Percentiles rank a stretch among this genome's conserved stretches.
These are phyloP conservation scores for Amitus sp. DNA, from an alignment of 2,888 invertebrate genomes.

Conservation along the genomic window DNA sequence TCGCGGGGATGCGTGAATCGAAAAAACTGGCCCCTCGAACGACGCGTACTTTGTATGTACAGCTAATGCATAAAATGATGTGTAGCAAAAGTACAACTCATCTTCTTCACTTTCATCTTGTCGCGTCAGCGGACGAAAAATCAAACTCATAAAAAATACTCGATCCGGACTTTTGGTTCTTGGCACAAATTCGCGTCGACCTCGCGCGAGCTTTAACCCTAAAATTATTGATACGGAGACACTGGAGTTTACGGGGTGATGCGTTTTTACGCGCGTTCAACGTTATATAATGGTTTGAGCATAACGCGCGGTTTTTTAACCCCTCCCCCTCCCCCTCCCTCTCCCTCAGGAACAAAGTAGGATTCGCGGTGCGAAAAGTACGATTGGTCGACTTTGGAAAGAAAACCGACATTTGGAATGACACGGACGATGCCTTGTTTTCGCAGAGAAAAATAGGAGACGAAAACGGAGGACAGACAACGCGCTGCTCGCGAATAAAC, in stretches of 20 bases:
- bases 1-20: not conserved
- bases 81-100: no score
- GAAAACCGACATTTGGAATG: not conserved
- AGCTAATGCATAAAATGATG: no score
- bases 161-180: no score
- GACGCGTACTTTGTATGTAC: no score
- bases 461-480: constrained; percentile 56
- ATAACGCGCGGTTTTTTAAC: constrained; percentile 56
- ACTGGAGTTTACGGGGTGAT: no score
- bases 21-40: not conserved
- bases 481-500: constrained; percentile 57
- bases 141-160: no score
- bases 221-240: no score
- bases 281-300: constrained; percentile 53
- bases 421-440: constrained; percentile 8
- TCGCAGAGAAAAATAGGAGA: constrained; percentile 47
- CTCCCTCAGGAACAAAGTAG: no score
- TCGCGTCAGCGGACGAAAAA: no score
- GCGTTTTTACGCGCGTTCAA: constrained; percentile 1
- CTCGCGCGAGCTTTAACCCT: no score
- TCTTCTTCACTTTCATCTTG: no score
- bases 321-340: constrained; percentile 13
- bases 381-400: not conserved
- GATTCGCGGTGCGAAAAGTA: not conserved
- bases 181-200: no score